These are phyloP conservation scores for Aspidiotus rigidus DNA, from an alignment of 2,888 invertebrate genomes.

Conservation along the genomic window DNA sequence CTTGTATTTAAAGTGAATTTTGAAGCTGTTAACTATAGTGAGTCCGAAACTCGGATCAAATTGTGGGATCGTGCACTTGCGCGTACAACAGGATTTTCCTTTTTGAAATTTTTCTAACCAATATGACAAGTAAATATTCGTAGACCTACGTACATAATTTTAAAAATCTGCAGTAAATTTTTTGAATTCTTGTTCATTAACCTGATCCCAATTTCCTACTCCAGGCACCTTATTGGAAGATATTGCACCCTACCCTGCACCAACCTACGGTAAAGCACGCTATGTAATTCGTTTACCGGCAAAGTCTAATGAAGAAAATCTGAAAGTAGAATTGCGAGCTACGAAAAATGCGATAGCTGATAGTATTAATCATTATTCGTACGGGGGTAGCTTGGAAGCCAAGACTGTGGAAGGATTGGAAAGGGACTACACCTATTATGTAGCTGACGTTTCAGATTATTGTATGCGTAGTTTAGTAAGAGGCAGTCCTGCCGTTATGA, in stretches of 20 bases:
- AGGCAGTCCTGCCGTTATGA: not conserved
- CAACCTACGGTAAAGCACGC: not conserved
- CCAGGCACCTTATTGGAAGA: not conserved
- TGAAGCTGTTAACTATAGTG: too few relatives aligned
- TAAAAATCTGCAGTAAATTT: too few relatives aligned
- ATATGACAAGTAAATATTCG: too few relatives aligned
- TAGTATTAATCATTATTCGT: not conserved
- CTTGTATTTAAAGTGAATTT: too few relatives aligned
- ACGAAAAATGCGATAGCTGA: not conserved
- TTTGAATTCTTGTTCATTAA: too few relatives aligned
- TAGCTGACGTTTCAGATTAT: not conserved
- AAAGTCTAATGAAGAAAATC: not conserved
- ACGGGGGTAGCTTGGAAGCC: not conserved
- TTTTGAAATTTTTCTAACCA: too few relatives aligned
- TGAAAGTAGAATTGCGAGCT: conserved; percentile 2
- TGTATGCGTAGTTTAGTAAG: not conserved
- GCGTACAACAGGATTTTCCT: too few relatives aligned
- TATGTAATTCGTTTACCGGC: not conserved
- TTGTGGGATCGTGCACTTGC: too few relatives aligned
- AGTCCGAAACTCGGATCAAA: too few relatives aligned
- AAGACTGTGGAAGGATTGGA: not conserved
- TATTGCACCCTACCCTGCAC: not conserved
- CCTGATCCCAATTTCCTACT: too few relatives aligned
- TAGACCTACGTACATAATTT: too few relatives aligned
- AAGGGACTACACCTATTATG: not conserved